phyloP scores from a whole-genome alignment of 2,888 invertebrate species.

The Idaea aversata region DNA sequence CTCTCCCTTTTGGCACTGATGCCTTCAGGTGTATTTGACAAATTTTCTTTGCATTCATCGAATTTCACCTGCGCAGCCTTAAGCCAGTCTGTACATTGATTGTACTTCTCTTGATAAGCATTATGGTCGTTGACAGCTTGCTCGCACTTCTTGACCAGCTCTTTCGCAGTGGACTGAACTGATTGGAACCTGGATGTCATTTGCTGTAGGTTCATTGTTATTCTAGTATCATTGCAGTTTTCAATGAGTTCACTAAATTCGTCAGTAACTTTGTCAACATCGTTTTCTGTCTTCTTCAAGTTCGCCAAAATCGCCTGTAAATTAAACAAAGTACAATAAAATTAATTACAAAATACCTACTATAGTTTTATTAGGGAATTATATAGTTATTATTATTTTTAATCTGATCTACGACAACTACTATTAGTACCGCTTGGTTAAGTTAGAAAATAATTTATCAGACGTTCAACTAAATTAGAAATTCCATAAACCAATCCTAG shows the following conservation, averaged over 20 bases:
- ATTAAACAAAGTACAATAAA: slow-evolving; percentile 14
- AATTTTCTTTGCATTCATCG: slow-evolving; percentile 83
- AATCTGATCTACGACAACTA: slow-evolving; percentile 73
- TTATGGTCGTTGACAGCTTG: slow-evolving; percentile 91
- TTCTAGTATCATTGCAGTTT: slow-evolving; percentile 91
- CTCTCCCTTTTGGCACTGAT: slow-evolving; percentile 85
- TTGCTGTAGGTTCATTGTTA: slow-evolving; percentile 93
- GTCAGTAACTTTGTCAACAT: slow-evolving; percentile 92
- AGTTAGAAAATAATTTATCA: slow-evolving; percentile 27
- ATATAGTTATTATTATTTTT: slow-evolving; percentile 32
- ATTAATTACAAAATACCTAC: slow-evolving; percentile 6
- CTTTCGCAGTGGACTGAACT: slow-evolving; percentile 92
- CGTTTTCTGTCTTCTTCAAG: slow-evolving; percentile 90
- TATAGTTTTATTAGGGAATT: slow-evolving; percentile 13
- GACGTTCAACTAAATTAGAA: slow-evolving; percentile 39
- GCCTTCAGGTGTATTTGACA: slow-evolving; percentile 84
- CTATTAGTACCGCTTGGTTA: slow-evolving; percentile 57
- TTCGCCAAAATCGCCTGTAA: slow-evolving; percentile 87
- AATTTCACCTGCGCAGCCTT: slow-evolving; percentile 87
- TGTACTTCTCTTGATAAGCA: slow-evolving; percentile 89
- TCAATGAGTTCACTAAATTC: slow-evolving; percentile 92
- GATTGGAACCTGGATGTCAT: slow-evolving; percentile 94
- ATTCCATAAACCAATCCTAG: slow-evolving; percentile 45
- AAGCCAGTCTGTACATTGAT: slow-evolving; percentile 90
- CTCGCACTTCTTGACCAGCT: slow-evolving; percentile 95